Conservation (phyloP, 2,113 vertebrate species). For the Proteles cristata region DNA sequence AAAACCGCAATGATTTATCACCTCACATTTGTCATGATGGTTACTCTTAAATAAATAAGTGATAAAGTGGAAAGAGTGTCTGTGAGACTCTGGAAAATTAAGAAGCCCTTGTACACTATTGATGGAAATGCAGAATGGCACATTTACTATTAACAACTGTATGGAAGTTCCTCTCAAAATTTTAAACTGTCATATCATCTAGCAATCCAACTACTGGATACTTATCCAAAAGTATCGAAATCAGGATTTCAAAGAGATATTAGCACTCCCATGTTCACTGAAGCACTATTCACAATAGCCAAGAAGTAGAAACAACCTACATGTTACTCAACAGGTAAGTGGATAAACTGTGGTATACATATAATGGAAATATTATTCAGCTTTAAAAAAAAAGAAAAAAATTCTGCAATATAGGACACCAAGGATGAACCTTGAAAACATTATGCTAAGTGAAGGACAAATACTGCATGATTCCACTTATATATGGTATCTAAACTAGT, state of each 20-base stretch:
- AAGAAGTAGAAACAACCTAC: background rate
- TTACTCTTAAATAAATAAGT: background rate
- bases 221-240: background rate
- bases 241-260: background rate
- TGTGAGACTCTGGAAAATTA: background rate
- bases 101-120: background rate
- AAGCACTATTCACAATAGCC: background rate
- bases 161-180: background rate
- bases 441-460: background rate
- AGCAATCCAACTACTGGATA: background rate
- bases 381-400: background rate
- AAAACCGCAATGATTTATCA: background rate
- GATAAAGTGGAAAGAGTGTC: background rate
- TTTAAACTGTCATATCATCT: background rate
- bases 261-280: background rate
- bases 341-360: background rate
- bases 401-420: background rate
- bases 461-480: background rate
- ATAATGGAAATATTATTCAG: background rate
- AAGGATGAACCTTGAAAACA: background rate
- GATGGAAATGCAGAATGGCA: background rate
- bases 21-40: background rate
- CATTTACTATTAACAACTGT: background rate
- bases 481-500: background rate
- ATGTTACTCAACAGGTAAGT: background rate